Conservation (phyloP, 92 coral and sea anemone genomes). For the Muricea muricata region DNA sequence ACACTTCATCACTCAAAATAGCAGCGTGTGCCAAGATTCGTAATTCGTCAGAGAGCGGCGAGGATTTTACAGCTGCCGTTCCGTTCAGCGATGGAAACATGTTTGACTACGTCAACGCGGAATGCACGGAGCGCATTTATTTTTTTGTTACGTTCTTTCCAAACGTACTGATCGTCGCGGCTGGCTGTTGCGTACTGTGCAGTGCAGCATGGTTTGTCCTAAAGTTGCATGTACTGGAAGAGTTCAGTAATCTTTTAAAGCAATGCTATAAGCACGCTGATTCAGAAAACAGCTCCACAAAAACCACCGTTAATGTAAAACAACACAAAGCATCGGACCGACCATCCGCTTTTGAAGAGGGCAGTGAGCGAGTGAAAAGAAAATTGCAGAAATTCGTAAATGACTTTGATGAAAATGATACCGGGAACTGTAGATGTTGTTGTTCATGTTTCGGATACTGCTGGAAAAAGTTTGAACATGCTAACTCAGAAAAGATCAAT, state of each 20-base stretch:
- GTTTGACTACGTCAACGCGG: slow-evolving; percentile 11
- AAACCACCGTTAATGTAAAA: neutral
- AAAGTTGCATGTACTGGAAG: neutral
- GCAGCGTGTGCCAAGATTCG: neutral
- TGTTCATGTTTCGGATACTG: too few relatives aligned
- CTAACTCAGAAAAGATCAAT: too few relatives aligned
- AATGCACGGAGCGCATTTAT: neutral
- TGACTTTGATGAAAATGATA: neutral
- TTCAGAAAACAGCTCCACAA: neutral
- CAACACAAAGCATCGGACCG: too few relatives aligned
- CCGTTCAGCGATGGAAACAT: neutral
- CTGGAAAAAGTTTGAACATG: too few relatives aligned
- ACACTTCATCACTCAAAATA: neutral
- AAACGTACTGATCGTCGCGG: neutral
- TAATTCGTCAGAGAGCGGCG: neutral
- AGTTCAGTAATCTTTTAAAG: neutral
- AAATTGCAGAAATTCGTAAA: neutral
- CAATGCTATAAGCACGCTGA: neutral
- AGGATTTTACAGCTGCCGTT: neutral
- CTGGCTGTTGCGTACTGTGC: slow-evolving; percentile 5
- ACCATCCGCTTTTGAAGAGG: neutral
- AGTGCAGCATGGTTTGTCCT: neutral
- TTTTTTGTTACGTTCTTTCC: neutral
- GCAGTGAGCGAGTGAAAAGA: neutral
- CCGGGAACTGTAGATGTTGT: neutral